phyloP scores from a whole-genome alignment of 2,797 vertebrate genomes.

The Kryptopterus vitreolus region DNA sequence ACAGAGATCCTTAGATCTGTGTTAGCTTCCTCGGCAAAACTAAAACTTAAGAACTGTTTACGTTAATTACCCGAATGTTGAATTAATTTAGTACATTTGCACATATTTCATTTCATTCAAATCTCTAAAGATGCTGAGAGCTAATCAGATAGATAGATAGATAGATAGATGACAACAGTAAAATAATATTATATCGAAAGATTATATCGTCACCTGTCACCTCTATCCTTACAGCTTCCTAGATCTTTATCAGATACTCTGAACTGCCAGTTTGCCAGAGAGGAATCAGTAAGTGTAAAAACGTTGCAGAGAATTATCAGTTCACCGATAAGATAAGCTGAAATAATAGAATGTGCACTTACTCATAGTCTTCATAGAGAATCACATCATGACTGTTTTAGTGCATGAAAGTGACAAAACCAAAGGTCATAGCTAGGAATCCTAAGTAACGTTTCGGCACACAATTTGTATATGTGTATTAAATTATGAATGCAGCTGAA shows the following conservation, averaged over 20 bases:
- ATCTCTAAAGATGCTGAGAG: not conserved
- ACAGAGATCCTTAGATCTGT: too few relatives aligned
- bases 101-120: not conserved
- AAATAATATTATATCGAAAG: not conserved
- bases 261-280: not conserved
- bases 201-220: not conserved
- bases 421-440: not conserved
- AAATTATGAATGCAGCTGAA: not conserved
- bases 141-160: not conserved
- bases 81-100: not conserved
- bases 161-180: too few relatives aligned
- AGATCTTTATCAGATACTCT: slow-evolving; percentile 10
- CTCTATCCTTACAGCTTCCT: slow-evolving; percentile 6
- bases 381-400: slow-evolving; percentile 10
- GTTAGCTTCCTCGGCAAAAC: too few relatives aligned
- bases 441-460: not conserved
- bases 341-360: slow-evolving; percentile 7
- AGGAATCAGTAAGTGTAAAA: slow-evolving; percentile 14
- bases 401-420: not conserved
- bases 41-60: not conserved
- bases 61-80: not conserved
- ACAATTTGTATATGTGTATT: too few relatives aligned
- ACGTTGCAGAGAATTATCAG: slow-evolving; percentile 31
- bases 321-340: slow-evolving; percentile 55
- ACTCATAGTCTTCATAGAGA: not conserved